Evolutionary conservation across 1,140 invertebrate species (phyloP).

Genomic region (Ylistrum balloti): DNA sequence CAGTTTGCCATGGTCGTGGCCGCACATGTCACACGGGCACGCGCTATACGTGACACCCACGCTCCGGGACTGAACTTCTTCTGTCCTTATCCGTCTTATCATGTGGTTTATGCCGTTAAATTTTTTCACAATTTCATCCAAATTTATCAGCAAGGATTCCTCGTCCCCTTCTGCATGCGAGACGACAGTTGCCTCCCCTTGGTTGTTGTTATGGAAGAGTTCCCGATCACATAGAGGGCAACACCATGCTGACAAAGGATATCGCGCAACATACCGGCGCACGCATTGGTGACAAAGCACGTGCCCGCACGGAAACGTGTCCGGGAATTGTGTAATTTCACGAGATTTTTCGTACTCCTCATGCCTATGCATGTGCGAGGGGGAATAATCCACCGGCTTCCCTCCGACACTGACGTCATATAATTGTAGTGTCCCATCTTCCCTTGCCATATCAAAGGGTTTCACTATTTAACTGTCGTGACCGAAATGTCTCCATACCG

Average conservation of each 20-base stretch:
- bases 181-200: constrained; percentile 44
- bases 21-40: constrained; percentile 75
- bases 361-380: neutral
- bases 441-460: constrained; percentile 26
- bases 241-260: constrained; percentile 49
- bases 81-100: constrained; percentile 72
- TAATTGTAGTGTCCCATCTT: constrained; percentile 14
- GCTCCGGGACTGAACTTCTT: constrained; percentile 72
- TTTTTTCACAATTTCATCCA: constrained; percentile 76
- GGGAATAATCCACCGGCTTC: constrained; percentile 40
- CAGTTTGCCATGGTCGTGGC: constrained; percentile 76
- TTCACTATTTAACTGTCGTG: neutral
- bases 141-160: constrained; percentile 73
- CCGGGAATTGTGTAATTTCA: constrained; percentile 73
- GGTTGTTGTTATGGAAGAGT: constrained; percentile 54
- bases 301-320: constrained; percentile 79
- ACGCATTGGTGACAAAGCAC: constrained; percentile 79
- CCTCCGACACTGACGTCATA: constrained; percentile 59
- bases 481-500: neutral
- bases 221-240: constrained; percentile 69
- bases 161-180: constrained; percentile 59
- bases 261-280: constrained; percentile 68
- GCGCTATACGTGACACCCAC: constrained; percentile 78
- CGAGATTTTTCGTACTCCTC: constrained; percentile 67
- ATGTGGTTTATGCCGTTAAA: constrained; percentile 72